These are phyloP conservation scores for Bos taurus DNA, from an alignment of 2,113 vertebrate species.

Conservation along the genomic window DNA sequence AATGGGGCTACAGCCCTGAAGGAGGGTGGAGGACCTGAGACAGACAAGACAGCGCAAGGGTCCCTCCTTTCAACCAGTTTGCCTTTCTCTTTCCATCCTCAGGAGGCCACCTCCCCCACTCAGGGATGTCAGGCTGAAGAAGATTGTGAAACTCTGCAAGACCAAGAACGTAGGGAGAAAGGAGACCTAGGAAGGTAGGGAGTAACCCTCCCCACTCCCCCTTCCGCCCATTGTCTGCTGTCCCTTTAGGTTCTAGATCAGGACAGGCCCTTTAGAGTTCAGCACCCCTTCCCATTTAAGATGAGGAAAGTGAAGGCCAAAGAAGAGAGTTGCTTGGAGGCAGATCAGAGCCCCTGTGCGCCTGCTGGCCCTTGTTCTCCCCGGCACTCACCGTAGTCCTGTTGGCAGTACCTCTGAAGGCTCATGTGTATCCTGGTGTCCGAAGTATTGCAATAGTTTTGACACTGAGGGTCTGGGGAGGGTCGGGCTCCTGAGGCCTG, in stretches of 20 bases:
- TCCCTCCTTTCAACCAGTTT: neutral
- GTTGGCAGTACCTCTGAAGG: constrained; percentile 88
- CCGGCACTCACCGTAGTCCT: constrained; percentile 85
- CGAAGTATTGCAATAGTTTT: constrained; percentile 86
- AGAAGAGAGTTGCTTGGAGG: neutral
- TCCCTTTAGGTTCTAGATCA: neutral
- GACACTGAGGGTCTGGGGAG: constrained; percentile 86
- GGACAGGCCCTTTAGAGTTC: neutral
- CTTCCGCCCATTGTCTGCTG: neutral
- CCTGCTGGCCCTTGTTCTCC: accelerated
- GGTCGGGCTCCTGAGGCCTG: neutral
- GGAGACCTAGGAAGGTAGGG: neutral
- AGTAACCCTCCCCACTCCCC: neutral
- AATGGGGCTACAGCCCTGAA: neutral
- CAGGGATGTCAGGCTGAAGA: neutral
- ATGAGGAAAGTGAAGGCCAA: neutral
- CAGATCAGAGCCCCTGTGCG: too few species aligned
- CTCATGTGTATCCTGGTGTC: constrained; percentile 88
- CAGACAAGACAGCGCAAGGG: neutral
- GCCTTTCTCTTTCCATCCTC: neutral
- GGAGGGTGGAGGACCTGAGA: neutral
- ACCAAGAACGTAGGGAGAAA: neutral
- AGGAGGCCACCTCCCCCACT: neutral
- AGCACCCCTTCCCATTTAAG: neutral
- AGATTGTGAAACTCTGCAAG: neutral